phyloP scores from a whole-genome alignment of 2,888 invertebrate genomes.

The Polymixis flavicincta region DNA sequence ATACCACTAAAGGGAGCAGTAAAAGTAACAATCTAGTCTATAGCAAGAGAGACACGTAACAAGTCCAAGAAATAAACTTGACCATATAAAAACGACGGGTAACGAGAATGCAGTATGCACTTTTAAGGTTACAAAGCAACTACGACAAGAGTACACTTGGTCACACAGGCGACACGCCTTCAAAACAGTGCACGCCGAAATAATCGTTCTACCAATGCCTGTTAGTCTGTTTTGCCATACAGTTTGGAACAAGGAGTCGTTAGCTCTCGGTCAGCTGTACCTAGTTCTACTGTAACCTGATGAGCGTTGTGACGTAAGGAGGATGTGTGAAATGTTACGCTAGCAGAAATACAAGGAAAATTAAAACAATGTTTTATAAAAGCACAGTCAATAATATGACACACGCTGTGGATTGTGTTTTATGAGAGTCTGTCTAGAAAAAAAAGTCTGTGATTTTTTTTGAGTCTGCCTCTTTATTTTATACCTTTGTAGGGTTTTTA shows the following conservation, averaged over 20 bases:
- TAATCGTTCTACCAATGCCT: slow-evolving; percentile 48
- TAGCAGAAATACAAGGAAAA: slow-evolving; percentile 27
- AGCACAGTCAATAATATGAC: slow-evolving; percentile 12
- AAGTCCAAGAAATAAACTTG: slow-evolving; percentile 77
- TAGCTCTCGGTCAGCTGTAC: slow-evolving; percentile 52
- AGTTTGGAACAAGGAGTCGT: slow-evolving; percentile 20
- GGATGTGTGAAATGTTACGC: slow-evolving; percentile 40
- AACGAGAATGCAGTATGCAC: slow-evolving; percentile 87
- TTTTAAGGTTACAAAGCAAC: slow-evolving; percentile 85
- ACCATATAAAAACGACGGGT: slow-evolving; percentile 80
- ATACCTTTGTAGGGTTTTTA: slow-evolving; percentile 5
- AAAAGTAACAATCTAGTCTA: slow-evolving; percentile 53
- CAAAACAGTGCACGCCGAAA: slow-evolving; percentile 56
- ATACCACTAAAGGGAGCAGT: slow-evolving; percentile 54
- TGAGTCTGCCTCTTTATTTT: neutral
- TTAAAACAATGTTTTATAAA: slow-evolving; percentile 21
- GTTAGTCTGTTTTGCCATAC: slow-evolving; percentile 42
- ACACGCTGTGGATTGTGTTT: neutral
- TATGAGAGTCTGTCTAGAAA: slow-evolving; percentile 13
- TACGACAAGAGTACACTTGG: slow-evolving; percentile 71
- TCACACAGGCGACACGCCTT: slow-evolving; percentile 59
- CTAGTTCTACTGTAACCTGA: slow-evolving; percentile 65
- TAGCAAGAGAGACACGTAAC: slow-evolving; percentile 59
- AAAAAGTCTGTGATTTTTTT: no score
- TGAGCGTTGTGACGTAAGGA: slow-evolving; percentile 58